phyloP scores from a whole-genome alignment of 2,888 invertebrate genomes.

The Erebia aethiops region DNA sequence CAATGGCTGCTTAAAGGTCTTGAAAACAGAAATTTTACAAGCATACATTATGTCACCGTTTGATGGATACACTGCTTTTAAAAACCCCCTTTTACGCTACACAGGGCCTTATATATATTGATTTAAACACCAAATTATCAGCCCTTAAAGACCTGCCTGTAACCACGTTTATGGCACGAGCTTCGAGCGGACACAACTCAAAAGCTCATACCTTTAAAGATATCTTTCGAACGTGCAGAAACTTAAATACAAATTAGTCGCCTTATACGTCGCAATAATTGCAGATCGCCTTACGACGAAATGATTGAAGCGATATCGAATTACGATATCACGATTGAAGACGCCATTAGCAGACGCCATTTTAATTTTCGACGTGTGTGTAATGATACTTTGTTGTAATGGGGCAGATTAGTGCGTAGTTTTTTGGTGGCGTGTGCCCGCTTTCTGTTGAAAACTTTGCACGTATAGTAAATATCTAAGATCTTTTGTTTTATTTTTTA shows the following conservation, averaged over 20 bases:
- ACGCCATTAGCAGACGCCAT: constrained; percentile 28
- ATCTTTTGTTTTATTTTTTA: too few relatives aligned
- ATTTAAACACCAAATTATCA: neutral
- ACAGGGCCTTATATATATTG: too few relatives aligned
- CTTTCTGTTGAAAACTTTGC: neutral
- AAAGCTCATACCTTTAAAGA: constrained; percentile 18
- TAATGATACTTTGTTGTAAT: constrained; percentile 15
- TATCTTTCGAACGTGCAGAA: constrained; percentile 21
- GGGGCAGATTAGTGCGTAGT: constrained; percentile 10
- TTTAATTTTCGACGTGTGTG: constrained; percentile 31
- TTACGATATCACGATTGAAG: constrained; percentile 31
- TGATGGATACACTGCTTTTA: too few relatives aligned
- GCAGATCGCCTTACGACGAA: constrained; percentile 25
- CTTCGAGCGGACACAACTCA: neutral
- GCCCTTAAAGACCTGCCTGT: neutral
- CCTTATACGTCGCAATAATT: constrained; percentile 30
- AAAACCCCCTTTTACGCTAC: too few relatives aligned
- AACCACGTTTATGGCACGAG: constrained; percentile 9
- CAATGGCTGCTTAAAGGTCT: too few relatives aligned
- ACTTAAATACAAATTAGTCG: constrained; percentile 31
- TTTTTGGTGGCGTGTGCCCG: constrained; percentile 4
- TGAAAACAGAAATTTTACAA: too few relatives aligned
- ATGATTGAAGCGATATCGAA: constrained; percentile 29
- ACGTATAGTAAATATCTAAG: neutral
- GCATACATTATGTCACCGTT: too few relatives aligned